Evolutionary conservation across 2,113 vertebrate genomes (phyloP), one percentile per base, ranked within the genome.

Genomic region (Centropus unirufus): DNA sequence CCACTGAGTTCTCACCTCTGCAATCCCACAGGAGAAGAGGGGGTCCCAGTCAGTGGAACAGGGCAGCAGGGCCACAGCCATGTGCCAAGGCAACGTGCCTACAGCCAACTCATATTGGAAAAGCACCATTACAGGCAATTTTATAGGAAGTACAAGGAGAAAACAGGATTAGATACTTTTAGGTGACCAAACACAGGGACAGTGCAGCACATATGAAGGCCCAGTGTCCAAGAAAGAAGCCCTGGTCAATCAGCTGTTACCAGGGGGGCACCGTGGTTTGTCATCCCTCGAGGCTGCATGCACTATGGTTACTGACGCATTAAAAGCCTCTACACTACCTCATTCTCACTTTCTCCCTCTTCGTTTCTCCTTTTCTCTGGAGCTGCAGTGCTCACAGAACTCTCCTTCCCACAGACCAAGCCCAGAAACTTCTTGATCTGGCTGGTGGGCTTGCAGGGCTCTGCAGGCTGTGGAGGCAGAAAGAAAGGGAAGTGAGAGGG

Each of bases 261-360:
- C 39, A 30, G 57, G n/a, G 36, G 10, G 58, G 61, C 44, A 63
- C 1, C 46, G 24, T 20, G 30, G 51, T 1, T 36, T 17, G 18
- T 20, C 51, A 10, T 8, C 18, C 70, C 30, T 18, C 3, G 36
- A 59, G 49, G 58, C 20, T 58, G 8, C 67, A 3, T 3, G 40
- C 32, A 3, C 55, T 6, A 5, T 3, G 12, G 27, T 12, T 4
- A 24, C n/a, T 4, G 4, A 59, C 73, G 24, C 3, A 4, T 2
- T 5, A 9, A 15, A 52, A 69, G 39, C 49, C 58, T 24, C 12
- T 51, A 47, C 78, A 34, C 57, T 91, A 98, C 98, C 97, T 97
- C 96, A 61, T 97, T 96, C 92, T 98, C 97, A 1, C 97, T 98
- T 8, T 97, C 97, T 3, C 95, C 98, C 30, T 97, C 95, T 12